Base-by-base conservation (phyloP, 2,888 invertebrate species). In the Lithophane ornitopus region DNA sequence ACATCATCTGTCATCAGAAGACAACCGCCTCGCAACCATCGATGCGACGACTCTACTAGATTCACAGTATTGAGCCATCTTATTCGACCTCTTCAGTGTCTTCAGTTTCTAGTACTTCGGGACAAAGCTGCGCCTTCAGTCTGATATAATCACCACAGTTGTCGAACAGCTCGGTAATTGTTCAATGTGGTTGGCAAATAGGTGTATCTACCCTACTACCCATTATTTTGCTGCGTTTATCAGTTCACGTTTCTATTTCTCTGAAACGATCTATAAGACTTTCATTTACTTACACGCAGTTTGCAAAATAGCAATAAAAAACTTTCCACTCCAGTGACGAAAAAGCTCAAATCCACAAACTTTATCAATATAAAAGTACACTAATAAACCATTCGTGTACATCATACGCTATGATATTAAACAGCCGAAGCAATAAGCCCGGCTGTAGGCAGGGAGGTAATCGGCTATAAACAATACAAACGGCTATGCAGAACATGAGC, bases 391-490 rank as follows among this genome's bases (percentile, higher is more conserved):
- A 63, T 44, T 28, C 39, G 59, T 69, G 56, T 70, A 71, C 67
- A 79, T 76, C 71, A 61, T 77, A 70, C 69, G 70, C 74, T 82
- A 75, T 78, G 73, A 77, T 84, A 85, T 86, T 87, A 80, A 87
- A 80, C 67, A 85, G 74, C 62, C 54, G 70, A 73, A 72, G 81
- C 69, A 58, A 82, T 86, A 87, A 83, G 70, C 41, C 49, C 3
- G 11, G 54, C 68, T 70, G 71, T 63, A 63, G 59, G 76, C 81
- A 87, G 79, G 71, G 78, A 70, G 77, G 78, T 75, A 84, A 86
- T 83, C 63, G 70, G 54, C 74, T 14, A 84, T 85, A 86, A 88
- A 87, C 81, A 86, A 82, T 85, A 77, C 72, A 58, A 78, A 77
- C 78, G 61, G 76, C 54, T 74, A 66, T 65, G 76, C 49, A 83